Evolutionary conservation across 1,140 invertebrate species (phyloP), one percentile per base, ranked within the genome.

Genomic region (Cherax quadricarinatus): DNA sequence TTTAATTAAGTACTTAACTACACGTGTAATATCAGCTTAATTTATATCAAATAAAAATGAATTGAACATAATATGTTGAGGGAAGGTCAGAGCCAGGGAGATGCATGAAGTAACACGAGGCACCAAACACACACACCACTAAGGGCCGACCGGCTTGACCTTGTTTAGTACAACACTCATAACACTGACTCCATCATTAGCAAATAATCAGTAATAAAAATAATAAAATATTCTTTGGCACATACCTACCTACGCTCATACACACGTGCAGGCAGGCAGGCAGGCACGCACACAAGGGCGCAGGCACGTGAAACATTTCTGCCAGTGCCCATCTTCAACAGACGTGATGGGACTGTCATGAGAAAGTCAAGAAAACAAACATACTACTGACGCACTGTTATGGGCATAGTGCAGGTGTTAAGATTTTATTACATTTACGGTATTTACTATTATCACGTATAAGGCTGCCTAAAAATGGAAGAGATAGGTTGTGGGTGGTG

Each of bases 271-370:
- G 24, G 57, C 49, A 89, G n/a, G 75, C n/a, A 16, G 66, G 70
- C 60, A 88, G 73, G 79, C 73, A 88, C 73, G 48, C 57, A 85
- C 83, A 85, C 57, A 66, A 73, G 57, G n/a, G 48, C 86, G 79
- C 57, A 83, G 60, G 75, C 48, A 83, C 79, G 81, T 41, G 30
- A 41, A 41, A 41, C 30, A 41, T 41, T 41, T 2, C 30, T 41
- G 30, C 30, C 30, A 41, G 30, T 41, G 30, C 30, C 30, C 30
- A 41, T 41, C 30, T 41, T 41, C 30, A 41, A 41, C 30, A 41
- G 30, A 41, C 30, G 30, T 41, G 30, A 41, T 41, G 30, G 30
- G 30, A 41, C 30, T 41, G 30, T 41, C 30, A 41, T 41, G 30
- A 41, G 30, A 41, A 41, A 41, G 0, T 41, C 30, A 41, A 41